Percentiles rank a stretch among this genome's conserved stretches.
Conservation (phyloP, 2,113 vertebrate genomes). For the Tauraco erythrolophus region DNA sequence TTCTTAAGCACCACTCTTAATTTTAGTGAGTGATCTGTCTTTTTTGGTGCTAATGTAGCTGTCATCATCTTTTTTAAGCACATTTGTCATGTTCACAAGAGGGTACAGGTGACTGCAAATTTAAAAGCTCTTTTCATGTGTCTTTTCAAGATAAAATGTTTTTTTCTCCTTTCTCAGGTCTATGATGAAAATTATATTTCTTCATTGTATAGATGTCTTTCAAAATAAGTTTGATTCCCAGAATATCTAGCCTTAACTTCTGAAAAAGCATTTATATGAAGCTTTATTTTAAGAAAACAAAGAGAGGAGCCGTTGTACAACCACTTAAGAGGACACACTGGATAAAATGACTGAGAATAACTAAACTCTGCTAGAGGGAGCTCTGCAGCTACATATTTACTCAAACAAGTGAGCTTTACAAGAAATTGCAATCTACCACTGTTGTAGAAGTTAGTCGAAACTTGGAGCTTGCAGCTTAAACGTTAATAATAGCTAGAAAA, state of each 20-base stretch:
- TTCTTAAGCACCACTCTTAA: neutral
- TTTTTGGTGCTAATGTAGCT: neutral
- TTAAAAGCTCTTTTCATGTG: neutral
- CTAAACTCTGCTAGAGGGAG: slow-evolving; percentile 62
- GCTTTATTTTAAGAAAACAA: neutral
- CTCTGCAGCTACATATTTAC: slow-evolving; percentile 40
- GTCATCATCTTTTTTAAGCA: neutral
- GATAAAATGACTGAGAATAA: neutral
- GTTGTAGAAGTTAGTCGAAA: neutral
- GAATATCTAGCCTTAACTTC: neutral
- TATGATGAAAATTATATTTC: neutral
- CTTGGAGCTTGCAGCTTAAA: neutral
- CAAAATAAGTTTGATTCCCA: neutral
- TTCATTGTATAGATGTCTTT: neutral
- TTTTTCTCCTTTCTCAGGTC: neutral
- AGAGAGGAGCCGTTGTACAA: neutral
- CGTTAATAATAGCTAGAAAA: neutral
- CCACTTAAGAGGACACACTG: neutral
- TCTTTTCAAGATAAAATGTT: neutral
- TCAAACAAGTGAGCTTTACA: neutral
- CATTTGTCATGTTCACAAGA: neutral
- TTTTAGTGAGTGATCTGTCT: neutral
- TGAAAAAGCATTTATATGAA: neutral
- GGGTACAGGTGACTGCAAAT: neutral
- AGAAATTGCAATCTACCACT: neutral